phyloP scores from a whole-genome alignment of 2,797 vertebrate species.

The Thamnophis elegans region DNA sequence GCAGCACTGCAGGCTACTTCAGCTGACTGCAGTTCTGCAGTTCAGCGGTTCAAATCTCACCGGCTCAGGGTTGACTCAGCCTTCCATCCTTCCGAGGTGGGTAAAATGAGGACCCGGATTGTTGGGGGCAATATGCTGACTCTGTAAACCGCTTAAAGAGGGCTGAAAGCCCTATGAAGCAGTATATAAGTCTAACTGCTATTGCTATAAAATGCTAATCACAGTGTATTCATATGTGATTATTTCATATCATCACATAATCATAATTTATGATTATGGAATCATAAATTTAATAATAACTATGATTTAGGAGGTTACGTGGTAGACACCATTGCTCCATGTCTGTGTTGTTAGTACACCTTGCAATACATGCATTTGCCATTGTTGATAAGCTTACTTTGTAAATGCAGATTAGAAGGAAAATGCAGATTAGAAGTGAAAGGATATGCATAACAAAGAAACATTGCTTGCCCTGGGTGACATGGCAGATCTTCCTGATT shows the following conservation, averaged over 20 bases:
- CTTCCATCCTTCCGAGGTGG: too few relatives aligned
- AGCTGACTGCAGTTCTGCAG: too few relatives aligned
- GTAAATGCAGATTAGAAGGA: not conserved
- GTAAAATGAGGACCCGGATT: too few relatives aligned
- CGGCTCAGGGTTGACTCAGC: too few relatives aligned
- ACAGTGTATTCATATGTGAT: not conserved
- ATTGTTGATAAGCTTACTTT: not conserved
- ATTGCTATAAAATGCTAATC: not conserved
- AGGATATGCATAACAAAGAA: not conserved
- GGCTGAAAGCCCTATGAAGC: too few relatives aligned
- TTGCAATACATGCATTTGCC: not conserved
- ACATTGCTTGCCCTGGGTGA: not conserved
- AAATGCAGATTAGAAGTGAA: not conserved
- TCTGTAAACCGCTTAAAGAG: too few relatives aligned
- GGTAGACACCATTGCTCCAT: not conserved
- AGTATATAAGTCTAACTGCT: too few relatives aligned
- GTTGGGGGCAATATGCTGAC: too few relatives aligned
- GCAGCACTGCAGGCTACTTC: too few relatives aligned
- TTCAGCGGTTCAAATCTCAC: too few relatives aligned
- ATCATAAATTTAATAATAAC: not conserved
- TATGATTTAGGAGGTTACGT: not conserved
- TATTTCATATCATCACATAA: not conserved
- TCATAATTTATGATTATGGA: not conserved
- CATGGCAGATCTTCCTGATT: not conserved
- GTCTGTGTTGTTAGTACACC: not conserved